Conservation (phyloP, 2,113 vertebrate species). For the Oreochromis niloticus region DNA sequence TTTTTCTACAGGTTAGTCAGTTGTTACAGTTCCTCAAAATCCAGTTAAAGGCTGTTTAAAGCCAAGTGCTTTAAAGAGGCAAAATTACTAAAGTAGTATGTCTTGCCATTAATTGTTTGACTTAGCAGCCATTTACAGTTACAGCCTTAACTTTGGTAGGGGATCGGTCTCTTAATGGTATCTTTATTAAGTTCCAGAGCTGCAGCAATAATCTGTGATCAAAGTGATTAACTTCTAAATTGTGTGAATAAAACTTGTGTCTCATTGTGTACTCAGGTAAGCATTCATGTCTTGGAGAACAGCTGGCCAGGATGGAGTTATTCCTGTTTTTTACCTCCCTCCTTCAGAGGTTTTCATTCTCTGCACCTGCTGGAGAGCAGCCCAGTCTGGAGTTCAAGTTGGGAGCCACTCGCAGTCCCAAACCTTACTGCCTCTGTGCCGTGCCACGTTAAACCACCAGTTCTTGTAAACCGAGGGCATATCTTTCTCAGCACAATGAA, state of each 20-base stretch:
- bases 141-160: not conserved
- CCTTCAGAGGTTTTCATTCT: conserved; percentile 62
- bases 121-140: not conserved
- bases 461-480: not conserved
- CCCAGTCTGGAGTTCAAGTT: conserved; percentile 43
- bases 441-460: not conserved
- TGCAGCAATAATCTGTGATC: not conserved
- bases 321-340: conserved; percentile 80
- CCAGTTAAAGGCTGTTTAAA: fast-evolving
- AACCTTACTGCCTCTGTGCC: conserved; percentile 50
- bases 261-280: not conserved
- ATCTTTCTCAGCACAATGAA: not conserved
- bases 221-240: not conserved
- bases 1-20: not conserved
- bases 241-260: not conserved
- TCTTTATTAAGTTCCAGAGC: not conserved
- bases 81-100: not conserved
- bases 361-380: conserved; percentile 12
- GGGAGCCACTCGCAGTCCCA: conserved; percentile 16
- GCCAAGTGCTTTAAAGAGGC: not conserved
- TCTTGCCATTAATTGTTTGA: not conserved
- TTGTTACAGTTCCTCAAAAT: not conserved
- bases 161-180: not conserved
- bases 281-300: not conserved
- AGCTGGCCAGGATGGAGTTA: conserved; percentile 55